A percentile compares a stretch with the other conserved stretches of the same genome.
Conservation (phyloP, 2,888 invertebrate species). For the Apodemia zela region DNA sequence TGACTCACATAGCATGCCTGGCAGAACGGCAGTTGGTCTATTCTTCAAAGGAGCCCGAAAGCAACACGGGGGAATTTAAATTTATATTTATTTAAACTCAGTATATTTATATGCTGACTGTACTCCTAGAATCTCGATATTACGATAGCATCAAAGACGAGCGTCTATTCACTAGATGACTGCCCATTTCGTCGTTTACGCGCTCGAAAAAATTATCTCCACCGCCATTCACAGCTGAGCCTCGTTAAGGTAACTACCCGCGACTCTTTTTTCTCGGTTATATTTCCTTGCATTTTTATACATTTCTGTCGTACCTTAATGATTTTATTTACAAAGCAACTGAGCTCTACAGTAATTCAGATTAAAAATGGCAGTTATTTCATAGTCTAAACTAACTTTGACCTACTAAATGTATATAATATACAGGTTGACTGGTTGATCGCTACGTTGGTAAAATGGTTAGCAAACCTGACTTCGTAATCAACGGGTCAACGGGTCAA, state of each 20-base stretch:
- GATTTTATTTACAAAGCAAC: not conserved
- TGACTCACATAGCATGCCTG: too few relatives aligned
- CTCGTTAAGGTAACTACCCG: slow-evolving; percentile 23
- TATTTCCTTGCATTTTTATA: slow-evolving; percentile 18
- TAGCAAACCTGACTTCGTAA: too few relatives aligned
- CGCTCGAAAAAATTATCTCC: slow-evolving; percentile 22
- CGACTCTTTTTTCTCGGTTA: slow-evolving; percentile 18
- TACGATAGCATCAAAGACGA: slow-evolving; percentile 19
- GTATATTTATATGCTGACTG: not conserved
- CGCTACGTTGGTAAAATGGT: too few relatives aligned
- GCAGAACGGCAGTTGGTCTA: too few relatives aligned
- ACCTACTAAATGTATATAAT: too few relatives aligned
- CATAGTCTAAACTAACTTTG: too few relatives aligned
- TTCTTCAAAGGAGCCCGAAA: too few relatives aligned
- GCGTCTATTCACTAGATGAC: slow-evolving; percentile 23
- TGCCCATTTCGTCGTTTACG: slow-evolving; percentile 21
- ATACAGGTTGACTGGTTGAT: too few relatives aligned
- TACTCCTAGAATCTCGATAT: slow-evolving; percentile 15
- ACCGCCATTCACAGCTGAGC: slow-evolving; percentile 21
- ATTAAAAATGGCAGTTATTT: too few relatives aligned
- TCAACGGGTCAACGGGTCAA: too few relatives aligned
- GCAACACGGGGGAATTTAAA: too few relatives aligned
- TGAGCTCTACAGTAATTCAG: not conserved
- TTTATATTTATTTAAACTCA: not conserved
- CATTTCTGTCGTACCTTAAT: not conserved